Conservation (phyloP, 1,140 invertebrate species). For the Drosophila sp. region DNA sequence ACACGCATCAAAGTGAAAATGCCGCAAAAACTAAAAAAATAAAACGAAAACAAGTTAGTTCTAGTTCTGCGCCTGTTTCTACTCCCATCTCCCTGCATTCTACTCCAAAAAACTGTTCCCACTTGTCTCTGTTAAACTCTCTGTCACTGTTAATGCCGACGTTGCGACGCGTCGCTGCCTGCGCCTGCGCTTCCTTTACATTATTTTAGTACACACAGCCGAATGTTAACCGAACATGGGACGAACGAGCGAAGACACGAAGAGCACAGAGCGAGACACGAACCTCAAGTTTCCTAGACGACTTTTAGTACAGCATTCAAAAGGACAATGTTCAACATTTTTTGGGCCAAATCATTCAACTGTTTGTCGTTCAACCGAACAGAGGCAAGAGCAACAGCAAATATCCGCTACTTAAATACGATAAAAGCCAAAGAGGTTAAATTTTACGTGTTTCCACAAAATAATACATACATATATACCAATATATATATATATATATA, state of each 20-base stretch:
- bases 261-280: not conserved
- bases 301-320: not conserved
- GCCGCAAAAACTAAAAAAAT: constrained; percentile 41
- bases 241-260: not conserved
- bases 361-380: constrained; percentile 5
- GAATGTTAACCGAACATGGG: not conserved
- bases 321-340: not conserved
- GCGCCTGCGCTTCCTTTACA: constrained; percentile 44
- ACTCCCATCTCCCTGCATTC: not conserved
- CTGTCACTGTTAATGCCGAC: constrained; percentile 22
- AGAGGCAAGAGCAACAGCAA: not conserved
- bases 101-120: constrained; percentile 44
- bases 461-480: not conserved
- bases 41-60: constrained; percentile 13
- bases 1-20: constrained; percentile 62
- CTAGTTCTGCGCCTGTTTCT: not conserved
- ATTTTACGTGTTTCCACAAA: constrained; percentile 5
- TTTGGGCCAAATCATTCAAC: not conserved
- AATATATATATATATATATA: not conserved
- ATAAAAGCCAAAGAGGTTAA: not conserved
- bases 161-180: constrained; percentile 27
- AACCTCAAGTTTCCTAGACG: not conserved
- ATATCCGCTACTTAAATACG: not conserved
- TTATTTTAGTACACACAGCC: constrained; percentile 1
- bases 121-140: constrained; percentile 39